These are phyloP conservation scores for Tridacna crocea DNA, from an alignment of 2,888 invertebrate species.

Conservation along the genomic window DNA sequence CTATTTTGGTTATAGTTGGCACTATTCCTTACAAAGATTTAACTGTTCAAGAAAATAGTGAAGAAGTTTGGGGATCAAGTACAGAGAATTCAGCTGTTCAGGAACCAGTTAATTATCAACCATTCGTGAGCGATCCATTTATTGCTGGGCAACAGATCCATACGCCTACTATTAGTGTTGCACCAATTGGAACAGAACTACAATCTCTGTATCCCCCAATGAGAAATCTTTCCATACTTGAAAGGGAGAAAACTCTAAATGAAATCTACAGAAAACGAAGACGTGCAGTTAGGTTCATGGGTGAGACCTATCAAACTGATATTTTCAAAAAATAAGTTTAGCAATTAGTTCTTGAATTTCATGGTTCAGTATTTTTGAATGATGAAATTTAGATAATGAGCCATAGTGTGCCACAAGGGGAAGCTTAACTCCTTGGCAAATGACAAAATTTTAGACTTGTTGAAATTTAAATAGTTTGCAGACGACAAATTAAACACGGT, in stretches of 20 bases:
- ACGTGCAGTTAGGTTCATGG: constrained; percentile 4
- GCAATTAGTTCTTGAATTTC: constrained; percentile 4
- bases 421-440: too few relatives aligned
- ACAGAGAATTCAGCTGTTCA: neutral
- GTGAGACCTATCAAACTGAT: too few relatives aligned
- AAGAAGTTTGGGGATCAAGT: neutral
- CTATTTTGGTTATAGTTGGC: constrained; percentile 49
- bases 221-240: constrained; percentile 32
- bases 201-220: constrained; percentile 50
- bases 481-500: too few relatives aligned
- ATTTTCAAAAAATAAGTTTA: neutral
- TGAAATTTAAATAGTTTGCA: too few relatives aligned
- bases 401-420: too few relatives aligned
- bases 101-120: constrained; percentile 19
- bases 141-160: constrained; percentile 5
- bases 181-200: constrained; percentile 55
- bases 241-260: constrained; percentile 47
- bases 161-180: constrained; percentile 36
- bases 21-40: constrained; percentile 29
- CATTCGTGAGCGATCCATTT: neutral
- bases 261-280: constrained; percentile 31
- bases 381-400: too few relatives aligned
- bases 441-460: too few relatives aligned
- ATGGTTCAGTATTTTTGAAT: neutral
- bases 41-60: neutral